Percentiles rank a stretch among this genome's conserved stretches.
Evolutionary conservation across 1,140 invertebrate genomes (phyloP).

Genomic region (Protaetia brevitarsis): DNA sequence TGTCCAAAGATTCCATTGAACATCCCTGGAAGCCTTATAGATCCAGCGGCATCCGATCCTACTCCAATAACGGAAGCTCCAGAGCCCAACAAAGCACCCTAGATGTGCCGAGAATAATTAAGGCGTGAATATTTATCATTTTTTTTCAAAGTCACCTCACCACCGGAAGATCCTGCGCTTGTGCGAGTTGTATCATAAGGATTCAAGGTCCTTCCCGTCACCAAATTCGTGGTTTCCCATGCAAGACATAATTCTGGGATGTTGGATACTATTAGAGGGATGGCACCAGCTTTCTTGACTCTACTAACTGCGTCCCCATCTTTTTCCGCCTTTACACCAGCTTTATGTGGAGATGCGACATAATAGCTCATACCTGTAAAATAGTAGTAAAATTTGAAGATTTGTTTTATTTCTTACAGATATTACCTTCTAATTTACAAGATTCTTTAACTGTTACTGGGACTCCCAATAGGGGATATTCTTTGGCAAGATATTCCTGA

Average conservation of each 20-base stretch:
- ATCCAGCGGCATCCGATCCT: conserved; percentile 82
- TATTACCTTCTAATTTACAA: conserved; percentile 8
- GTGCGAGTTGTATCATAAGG: conserved; percentile 68
- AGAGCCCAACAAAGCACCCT: conserved; percentile 64
- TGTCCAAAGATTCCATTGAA: conserved; percentile 86
- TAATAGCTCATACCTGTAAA: conserved; percentile 65
- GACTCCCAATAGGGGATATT: conserved; percentile 66
- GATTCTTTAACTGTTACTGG: conserved; percentile 75
- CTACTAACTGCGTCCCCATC: conserved; percentile 62
- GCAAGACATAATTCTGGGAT: conserved; percentile 75
- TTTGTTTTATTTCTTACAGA: no score
- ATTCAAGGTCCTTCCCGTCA: conserved; percentile 74
- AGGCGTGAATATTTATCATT: background rate
- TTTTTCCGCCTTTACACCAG: conserved; percentile 53
- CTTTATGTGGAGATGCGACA: conserved; percentile 60
- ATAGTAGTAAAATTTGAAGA: no score
- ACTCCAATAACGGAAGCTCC: conserved; percentile 77
- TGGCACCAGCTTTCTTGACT: conserved; percentile 67
- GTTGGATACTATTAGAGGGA: conserved; percentile 75
- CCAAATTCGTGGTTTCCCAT: conserved; percentile 64
- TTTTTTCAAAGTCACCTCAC: conserved; percentile 56
- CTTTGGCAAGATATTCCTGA: conserved; percentile 47
- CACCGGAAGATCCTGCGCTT: conserved; percentile 72
- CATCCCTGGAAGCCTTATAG: conserved; percentile 77
- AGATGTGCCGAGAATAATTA: background rate